phyloP scores from a whole-genome alignment of 2,797 vertebrate species.

The Halcyon chelicuti region DNA sequence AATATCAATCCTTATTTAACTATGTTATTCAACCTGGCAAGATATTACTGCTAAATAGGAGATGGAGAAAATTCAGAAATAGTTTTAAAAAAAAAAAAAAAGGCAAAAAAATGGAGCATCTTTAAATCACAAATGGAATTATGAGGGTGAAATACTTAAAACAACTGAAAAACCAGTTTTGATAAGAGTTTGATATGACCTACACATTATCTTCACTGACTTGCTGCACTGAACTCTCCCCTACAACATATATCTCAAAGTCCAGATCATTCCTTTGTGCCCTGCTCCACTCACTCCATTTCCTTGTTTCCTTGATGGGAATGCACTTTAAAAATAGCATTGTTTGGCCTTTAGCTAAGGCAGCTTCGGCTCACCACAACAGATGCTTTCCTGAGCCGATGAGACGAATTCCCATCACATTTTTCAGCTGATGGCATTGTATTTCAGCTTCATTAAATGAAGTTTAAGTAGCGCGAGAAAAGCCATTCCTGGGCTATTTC shows the following conservation, averaged over 20 bases:
- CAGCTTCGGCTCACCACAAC: slow-evolving; percentile 35
- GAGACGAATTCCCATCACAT: slow-evolving; percentile 52
- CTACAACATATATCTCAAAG: not conserved
- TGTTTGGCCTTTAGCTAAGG: slow-evolving; percentile 34
- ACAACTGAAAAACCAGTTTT: not conserved
- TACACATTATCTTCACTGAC: not conserved
- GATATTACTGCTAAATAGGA: not conserved
- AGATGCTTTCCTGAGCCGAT: slow-evolving; percentile 50
- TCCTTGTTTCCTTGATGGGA: not conserved
- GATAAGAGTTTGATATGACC: not conserved
- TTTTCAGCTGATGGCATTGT: slow-evolving; percentile 68
- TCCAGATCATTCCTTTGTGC: not conserved
- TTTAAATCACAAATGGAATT: not conserved
- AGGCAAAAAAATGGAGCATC: not conserved
- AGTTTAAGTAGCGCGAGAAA: slow-evolving; percentile 63
- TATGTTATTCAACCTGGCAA: accelerated
- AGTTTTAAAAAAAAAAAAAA: not conserved
- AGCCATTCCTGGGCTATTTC: slow-evolving; percentile 73
- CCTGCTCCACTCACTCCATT: slow-evolving; percentile 24
- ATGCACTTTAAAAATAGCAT: slow-evolving; percentile 29
- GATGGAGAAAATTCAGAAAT: not conserved
- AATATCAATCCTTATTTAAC: not conserved
- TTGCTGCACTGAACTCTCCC: not conserved
- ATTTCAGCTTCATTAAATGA: slow-evolving; percentile 74
- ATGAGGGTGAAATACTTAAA: not conserved